Evolutionary conservation across 1,140 invertebrate genomes (phyloP).

Genomic region (Lycorma delicatula): DNA sequence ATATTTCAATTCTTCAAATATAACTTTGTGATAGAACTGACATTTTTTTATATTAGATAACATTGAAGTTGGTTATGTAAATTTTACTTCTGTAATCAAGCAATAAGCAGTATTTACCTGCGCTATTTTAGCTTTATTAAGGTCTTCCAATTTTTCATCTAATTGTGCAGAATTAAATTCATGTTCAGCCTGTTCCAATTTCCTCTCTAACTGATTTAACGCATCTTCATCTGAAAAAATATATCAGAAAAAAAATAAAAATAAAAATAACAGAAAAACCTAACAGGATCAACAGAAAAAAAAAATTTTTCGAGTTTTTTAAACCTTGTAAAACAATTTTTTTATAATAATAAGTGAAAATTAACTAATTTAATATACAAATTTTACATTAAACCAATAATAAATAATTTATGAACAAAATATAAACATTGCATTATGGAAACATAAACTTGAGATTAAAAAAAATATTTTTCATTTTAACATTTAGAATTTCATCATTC

Average conservation of each 20-base stretch:
- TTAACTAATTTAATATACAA: not conserved
- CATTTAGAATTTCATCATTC: too few relatives aligned
- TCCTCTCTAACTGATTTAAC: slow-evolving; percentile 61
- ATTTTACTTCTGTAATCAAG: not conserved
- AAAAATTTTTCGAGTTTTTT: slow-evolving; percentile 1
- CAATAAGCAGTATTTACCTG: slow-evolving; percentile 26
- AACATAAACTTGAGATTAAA: too few relatives aligned
- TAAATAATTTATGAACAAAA: too few relatives aligned
- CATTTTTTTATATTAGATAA: not conserved
- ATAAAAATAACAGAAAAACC: not conserved
- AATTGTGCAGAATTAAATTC: slow-evolving; percentile 65
- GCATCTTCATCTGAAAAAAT: slow-evolving; percentile 47
- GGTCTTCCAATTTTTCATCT: slow-evolving; percentile 59
- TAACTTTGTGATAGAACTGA: not conserved
- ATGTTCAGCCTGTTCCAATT: slow-evolving; percentile 61
- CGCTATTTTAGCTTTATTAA: slow-evolving; percentile 55
- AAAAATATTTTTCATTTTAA: too few relatives aligned
- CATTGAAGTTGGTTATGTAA: not conserved
- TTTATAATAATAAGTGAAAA: not conserved
- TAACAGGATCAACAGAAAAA: not conserved
- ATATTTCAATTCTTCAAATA: not conserved
- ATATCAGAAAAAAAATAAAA: not conserved
- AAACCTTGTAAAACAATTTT: not conserved
- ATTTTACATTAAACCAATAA: not conserved
- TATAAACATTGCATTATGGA: too few relatives aligned